phyloP scores from a whole-genome alignment of 1,140 invertebrate genomes.

The Ostrea edulis region DNA sequence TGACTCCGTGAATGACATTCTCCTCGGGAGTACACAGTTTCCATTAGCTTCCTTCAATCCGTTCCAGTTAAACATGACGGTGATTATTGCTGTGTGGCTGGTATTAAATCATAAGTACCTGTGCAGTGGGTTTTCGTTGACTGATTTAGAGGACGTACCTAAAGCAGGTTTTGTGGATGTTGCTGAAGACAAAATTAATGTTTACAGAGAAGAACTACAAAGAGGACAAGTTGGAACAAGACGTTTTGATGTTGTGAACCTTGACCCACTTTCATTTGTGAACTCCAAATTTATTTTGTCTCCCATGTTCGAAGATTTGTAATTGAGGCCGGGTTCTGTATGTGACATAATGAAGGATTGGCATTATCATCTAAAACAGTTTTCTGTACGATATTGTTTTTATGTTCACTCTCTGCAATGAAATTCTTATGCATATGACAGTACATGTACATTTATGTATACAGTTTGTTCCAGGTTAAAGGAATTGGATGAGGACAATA shows the following conservation, averaged over 20 bases:
- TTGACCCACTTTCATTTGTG: neutral
- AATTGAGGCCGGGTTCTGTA: neutral
- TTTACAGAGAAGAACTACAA: neutral
- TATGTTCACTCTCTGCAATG: too few relatives aligned
- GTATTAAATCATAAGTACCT: slow-evolving; percentile 22
- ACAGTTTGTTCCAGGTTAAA: too few relatives aligned
- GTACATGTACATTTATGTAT: too few relatives aligned
- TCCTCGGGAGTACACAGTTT: slow-evolving; percentile 19
- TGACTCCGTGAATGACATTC: slow-evolving; percentile 34
- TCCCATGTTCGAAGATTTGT: neutral
- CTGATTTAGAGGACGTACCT: neutral
- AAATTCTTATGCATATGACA: too few relatives aligned
- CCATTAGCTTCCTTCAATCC: neutral
- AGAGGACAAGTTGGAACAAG: neutral
- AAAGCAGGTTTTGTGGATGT: neutral
- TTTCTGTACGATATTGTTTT: too few relatives aligned
- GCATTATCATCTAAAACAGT: too few relatives aligned
- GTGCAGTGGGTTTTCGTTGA: neutral
- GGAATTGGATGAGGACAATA: too few relatives aligned
- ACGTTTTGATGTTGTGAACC: neutral
- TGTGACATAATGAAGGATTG: too few relatives aligned
- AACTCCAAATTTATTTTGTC: slow-evolving; percentile 5
- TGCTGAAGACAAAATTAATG: neutral
- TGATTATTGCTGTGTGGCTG: neutral
- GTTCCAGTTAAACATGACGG: neutral